Evolutionary conservation across 2,888 invertebrate genomes (phyloP), one percentile per base, ranked within the genome.

Genomic region (Watsonalla binaria): DNA sequence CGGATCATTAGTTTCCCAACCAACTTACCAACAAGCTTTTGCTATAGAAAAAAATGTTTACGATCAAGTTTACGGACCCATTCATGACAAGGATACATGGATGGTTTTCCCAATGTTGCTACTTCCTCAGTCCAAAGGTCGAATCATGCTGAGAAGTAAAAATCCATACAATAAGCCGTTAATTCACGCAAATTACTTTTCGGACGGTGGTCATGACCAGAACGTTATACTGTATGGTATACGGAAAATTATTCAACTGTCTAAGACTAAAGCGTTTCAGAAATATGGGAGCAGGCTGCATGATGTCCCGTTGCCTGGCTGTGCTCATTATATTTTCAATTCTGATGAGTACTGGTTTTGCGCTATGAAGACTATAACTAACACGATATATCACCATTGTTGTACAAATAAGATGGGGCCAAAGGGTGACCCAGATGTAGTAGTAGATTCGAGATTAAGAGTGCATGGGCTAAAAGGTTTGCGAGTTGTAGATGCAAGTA

Each of bases 271-370:
- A 47, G 87, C 92, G 2, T 92, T 94, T 78, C 82, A 84, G 57
- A 73, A 82, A 60, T 88, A 90, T 58, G 92, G 92, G 2, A 89
- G 92, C 6, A 86, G 82, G 56, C 73, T 92, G 35, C 93, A 93
- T 61, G 83, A 84, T 37, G 81, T 91, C 11, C 83, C 86, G 0
- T 84, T 93, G 53, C 92, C 93, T 0, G 92, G 91, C 8, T 94
- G 94, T 69, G 84, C 87, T 24, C 74, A 90, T 9, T 78, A 89
- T 48, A 78, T 74, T 48, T 92, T 93, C 62, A 81, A 86, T 42
- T 92, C 92, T 0, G 94, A 95, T 68, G 91, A 90, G 6, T 96
- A 95, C 72, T 94, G 95, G 93, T 92, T 90, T 45, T 96, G 96
- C 60, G 93, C 93, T 51, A 82, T 87, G 59, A 83, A 74, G 55